Evolutionary conservation across 2,113 vertebrate genomes (phyloP).

Genomic region (Pongo abelii): DNA sequence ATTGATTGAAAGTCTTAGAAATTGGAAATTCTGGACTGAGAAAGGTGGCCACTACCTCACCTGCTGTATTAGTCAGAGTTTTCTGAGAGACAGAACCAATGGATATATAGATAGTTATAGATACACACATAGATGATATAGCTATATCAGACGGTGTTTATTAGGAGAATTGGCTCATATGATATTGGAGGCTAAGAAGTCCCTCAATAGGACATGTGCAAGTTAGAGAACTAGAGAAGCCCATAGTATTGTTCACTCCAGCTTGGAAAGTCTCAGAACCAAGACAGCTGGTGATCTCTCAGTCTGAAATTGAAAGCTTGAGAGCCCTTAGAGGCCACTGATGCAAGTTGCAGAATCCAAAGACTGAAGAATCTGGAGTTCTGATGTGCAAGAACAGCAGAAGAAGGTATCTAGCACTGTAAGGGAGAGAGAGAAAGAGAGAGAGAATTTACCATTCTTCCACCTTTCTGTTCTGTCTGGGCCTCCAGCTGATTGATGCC

Average conservation of each 20-base stretch:
- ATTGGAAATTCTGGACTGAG: not conserved
- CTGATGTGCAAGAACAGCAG: not conserved
- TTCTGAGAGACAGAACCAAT: not conserved
- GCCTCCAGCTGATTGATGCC: not conserved
- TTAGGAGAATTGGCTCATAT: not conserved
- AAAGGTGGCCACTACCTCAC: not conserved
- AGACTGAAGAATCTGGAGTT: not conserved
- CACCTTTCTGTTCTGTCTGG: not conserved
- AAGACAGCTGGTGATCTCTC: not conserved
- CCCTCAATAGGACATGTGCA: not conserved
- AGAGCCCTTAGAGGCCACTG: not conserved
- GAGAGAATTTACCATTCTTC: too few species aligned
- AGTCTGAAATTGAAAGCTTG: not conserved
- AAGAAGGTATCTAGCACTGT: not conserved
- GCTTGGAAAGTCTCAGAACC: not conserved
- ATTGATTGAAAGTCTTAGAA: too few species aligned
- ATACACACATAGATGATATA: too few species aligned
- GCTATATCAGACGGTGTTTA: not conserved
- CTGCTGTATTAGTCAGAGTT: not conserved
- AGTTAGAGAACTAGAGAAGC: not conserved
- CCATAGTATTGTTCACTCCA: not conserved
- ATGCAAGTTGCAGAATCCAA: not conserved
- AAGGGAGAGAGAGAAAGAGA: not conserved
- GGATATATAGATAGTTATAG: not conserved
- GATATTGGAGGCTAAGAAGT: not conserved